Evolutionary conservation across 2,888 invertebrate genomes (phyloP).

Genomic region (Agelastica alni): DNA sequence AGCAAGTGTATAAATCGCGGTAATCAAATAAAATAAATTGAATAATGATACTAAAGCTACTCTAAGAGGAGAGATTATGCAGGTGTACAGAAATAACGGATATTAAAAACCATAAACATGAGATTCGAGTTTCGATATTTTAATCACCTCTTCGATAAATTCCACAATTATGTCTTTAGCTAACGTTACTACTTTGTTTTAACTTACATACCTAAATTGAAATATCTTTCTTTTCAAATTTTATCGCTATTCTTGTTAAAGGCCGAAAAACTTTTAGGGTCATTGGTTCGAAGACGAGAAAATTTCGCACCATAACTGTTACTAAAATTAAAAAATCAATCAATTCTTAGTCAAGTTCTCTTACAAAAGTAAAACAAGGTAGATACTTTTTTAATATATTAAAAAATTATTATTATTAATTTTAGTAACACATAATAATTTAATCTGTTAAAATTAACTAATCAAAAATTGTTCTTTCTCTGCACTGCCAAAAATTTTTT

Average conservation of each 20-base stretch:
- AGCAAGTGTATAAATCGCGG: slow-evolving; percentile 36
- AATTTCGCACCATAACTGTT: too few species aligned
- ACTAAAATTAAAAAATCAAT: too few species aligned
- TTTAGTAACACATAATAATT: too few species aligned
- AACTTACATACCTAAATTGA: background rate
- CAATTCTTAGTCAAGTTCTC: too few species aligned
- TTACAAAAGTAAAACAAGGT: too few species aligned
- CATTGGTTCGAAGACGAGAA: too few species aligned
- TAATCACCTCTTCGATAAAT: slow-evolving; percentile 18
- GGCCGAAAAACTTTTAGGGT: too few species aligned
- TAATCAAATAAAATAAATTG: slow-evolving; percentile 38
- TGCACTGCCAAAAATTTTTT: too few species aligned
- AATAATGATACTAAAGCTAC: slow-evolving; percentile 32
- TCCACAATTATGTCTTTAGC: slow-evolving; percentile 15
- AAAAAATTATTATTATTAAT: too few species aligned
- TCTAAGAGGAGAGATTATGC: slow-evolving; percentile 23
- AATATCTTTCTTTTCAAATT: background rate
- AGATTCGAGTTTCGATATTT: slow-evolving; percentile 27
- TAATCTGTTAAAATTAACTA: too few species aligned
- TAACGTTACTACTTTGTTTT: background rate
- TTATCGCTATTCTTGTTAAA: background rate
- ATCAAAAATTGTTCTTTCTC: too few species aligned
- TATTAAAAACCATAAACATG: slow-evolving; percentile 36
- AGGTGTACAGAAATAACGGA: slow-evolving; percentile 37
- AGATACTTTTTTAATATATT: too few species aligned